Evolutionary conservation across 2,888 invertebrate species (phyloP).

Genomic region (Diploptera punctata): DNA sequence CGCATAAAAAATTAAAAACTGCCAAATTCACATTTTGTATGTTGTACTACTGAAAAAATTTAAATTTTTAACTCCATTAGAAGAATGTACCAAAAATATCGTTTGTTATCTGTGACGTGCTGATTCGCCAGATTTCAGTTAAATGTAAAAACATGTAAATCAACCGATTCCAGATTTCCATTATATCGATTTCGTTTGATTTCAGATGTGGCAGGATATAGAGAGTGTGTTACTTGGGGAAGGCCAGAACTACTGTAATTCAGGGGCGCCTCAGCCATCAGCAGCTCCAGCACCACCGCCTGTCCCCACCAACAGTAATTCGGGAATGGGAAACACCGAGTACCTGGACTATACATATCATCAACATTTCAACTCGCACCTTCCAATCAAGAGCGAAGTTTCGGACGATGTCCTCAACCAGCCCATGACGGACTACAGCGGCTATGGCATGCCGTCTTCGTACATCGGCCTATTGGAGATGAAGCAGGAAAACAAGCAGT

Average conservation of each 20-base stretch:
- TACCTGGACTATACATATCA: constrained; percentile 37
- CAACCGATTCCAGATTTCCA: no score
- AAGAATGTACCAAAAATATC: no score
- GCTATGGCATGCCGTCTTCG: constrained; percentile 27
- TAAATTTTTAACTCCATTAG: no score
- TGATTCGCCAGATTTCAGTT: no score
- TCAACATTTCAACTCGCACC: constrained; percentile 33
- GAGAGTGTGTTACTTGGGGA: constrained; percentile 56
- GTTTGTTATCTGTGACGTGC: no score
- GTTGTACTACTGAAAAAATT: no score
- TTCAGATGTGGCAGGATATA: constrained; percentile 58
- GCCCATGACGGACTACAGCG: constrained; percentile 12
- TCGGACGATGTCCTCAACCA: not conserved
- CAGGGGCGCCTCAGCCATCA: not conserved
- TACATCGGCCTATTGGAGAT: constrained; percentile 40
- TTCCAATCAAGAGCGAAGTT: constrained; percentile 23
- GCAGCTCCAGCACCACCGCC: not conserved
- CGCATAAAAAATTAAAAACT: no score
- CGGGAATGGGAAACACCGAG: constrained; percentile 18
- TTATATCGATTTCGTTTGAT: constrained; percentile 40
- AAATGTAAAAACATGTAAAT: no score
- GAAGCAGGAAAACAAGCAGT: no score
- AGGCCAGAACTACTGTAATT: constrained; percentile 38
- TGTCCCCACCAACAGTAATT: not conserved
- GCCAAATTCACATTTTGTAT: no score